Percentiles rank a stretch among this genome's conserved stretches.
phyloP scores from a whole-genome alignment of 2,797 vertebrate genomes.

The Luscinia megarhynchos region DNA sequence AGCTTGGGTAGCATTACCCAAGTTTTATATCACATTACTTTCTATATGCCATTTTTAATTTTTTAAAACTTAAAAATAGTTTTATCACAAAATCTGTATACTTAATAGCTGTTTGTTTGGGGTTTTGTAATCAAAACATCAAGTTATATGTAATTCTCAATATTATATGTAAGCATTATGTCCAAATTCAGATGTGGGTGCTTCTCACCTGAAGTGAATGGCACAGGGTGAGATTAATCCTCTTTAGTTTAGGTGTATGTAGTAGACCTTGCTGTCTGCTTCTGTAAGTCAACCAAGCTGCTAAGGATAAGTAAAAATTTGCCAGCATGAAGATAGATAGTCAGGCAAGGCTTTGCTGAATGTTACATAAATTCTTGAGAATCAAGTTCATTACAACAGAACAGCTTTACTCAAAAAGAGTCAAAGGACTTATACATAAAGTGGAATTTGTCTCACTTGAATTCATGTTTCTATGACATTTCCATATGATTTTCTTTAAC shows the following conservation, averaged over 20 bases:
- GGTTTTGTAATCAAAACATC: not conserved
- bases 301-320: not conserved
- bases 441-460: not conserved
- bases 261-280: not conserved
- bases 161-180: not conserved
- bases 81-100: not conserved
- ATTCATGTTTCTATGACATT: not conserved
- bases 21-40: not conserved
- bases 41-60: not conserved
- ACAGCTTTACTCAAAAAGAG: not conserved
- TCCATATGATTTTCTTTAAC: not conserved
- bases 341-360: not conserved
- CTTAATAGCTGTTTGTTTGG: not conserved
- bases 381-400: accelerated
- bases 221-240: not conserved
- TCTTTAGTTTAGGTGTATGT: not conserved
- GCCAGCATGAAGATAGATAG: accelerated
- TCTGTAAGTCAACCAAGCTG: not conserved
- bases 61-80: not conserved
- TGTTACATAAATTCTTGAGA: not conserved
- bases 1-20: not conserved
- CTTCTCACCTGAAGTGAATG: not conserved
- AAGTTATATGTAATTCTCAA: not conserved
- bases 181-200: not conserved
- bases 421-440: not conserved